phyloP scores from a whole-genome alignment of 2,797 vertebrate species.

The Micromesistius poutassou region DNA sequence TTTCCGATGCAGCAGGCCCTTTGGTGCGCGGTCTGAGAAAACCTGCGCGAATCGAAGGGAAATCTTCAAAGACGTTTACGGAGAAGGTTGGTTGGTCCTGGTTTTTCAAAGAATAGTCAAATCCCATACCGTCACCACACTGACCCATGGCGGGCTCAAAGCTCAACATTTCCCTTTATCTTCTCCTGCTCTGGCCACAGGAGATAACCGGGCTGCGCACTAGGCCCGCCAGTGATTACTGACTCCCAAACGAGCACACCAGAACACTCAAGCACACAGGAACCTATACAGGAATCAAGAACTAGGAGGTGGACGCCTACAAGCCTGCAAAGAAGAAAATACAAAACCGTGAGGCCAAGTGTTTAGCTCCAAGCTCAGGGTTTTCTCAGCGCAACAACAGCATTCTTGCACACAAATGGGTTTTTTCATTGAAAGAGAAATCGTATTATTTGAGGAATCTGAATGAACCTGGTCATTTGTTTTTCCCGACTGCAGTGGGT shows the following conservation, averaged over 20 bases:
- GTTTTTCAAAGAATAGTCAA: conserved; percentile 35
- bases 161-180: conserved; percentile 31
- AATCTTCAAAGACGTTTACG: conserved; percentile 25
- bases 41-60: conserved; percentile 14
- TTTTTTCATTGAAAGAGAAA: neutral
- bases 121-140: conserved; percentile 34
- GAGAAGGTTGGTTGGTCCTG: conserved; percentile 25
- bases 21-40: neutral
- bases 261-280: conserved; percentile 56
- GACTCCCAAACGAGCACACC: conserved; percentile 53
- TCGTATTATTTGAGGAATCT: neutral
- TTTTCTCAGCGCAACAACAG: conserved; percentile 40
- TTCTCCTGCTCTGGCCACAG: conserved; percentile 34
- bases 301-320: conserved; percentile 38
- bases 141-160: conserved; percentile 34
- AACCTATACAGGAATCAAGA: conserved; percentile 51
- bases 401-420: conserved; percentile 34
- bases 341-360: conserved; percentile 45
- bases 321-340: conserved; percentile 36
- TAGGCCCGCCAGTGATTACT: conserved; percentile 53
- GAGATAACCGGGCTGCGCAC: conserved; percentile 59
- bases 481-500: neutral
- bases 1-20: no score
- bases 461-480: neutral
- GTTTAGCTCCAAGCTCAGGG: conserved; percentile 50